Evolutionary conservation across 2,888 invertebrate species (phyloP).

Genomic region (Therioaphis trifolii): DNA sequence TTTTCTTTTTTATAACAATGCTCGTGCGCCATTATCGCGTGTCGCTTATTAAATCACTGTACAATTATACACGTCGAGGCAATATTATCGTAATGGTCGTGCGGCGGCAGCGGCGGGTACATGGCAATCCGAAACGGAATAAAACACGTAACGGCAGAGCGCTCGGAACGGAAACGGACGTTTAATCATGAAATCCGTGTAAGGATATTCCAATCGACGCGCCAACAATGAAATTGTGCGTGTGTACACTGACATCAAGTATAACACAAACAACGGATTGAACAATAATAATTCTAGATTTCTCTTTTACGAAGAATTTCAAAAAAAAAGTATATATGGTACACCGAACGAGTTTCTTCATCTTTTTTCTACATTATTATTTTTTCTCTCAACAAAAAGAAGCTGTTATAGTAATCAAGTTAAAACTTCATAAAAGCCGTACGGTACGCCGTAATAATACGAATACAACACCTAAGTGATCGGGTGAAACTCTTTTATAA

Average conservation of each 20-base stretch:
- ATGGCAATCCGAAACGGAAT: not conserved
- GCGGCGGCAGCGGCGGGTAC: not conserved
- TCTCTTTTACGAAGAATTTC: conserved; percentile 7
- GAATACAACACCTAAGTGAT: not conserved
- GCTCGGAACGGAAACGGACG: not conserved
- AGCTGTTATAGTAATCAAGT: not conserved
- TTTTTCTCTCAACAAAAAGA: not conserved
- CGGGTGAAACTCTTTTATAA: not conserved
- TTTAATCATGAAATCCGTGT: conserved; percentile 1
- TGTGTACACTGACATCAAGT: not conserved
- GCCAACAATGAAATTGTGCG: not conserved
- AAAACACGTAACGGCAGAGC: not conserved
- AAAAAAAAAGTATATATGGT: not conserved
- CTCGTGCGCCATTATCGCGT: not conserved
- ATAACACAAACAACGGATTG: conserved; percentile 8
- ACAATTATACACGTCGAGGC: not conserved
- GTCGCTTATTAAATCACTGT: not conserved
- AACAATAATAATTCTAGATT: conserved; percentile 11
- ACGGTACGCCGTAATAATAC: not conserved
- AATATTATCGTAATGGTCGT: too few species aligned
- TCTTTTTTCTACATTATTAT: not conserved
- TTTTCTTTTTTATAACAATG: not conserved
- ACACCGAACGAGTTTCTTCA: not conserved
- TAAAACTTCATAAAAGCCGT: not conserved
- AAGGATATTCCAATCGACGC: not conserved